Evolutionary conservation across 2,888 invertebrate genomes (phyloP).

Genomic region (Meganola albula): DNA sequence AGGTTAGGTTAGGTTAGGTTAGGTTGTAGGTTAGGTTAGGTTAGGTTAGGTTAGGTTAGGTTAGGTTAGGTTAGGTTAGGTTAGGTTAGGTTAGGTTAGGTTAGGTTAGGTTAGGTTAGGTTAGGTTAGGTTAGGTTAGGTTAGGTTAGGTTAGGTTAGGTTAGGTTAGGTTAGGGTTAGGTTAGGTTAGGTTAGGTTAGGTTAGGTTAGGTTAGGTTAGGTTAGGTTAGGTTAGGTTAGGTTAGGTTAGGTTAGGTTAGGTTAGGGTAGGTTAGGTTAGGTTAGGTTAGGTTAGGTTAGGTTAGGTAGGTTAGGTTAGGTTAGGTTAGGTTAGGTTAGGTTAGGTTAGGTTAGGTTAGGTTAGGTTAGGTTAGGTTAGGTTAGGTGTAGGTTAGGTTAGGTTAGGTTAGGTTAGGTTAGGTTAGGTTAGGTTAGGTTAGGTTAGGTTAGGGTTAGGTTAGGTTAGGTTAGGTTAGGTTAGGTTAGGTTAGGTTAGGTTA

Average conservation of each 20-base stretch:
- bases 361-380: constrained; percentile 3
- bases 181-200: constrained; percentile 17
- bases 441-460: constrained; percentile 20
- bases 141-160: constrained; percentile 22
- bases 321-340: too few species aligned
- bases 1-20: neutral
- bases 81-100: constrained; percentile 19
- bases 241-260: constrained; percentile 10
- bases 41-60: constrained; percentile 23
- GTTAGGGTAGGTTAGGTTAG: too few species aligned
- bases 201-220: constrained; percentile 23
- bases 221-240: constrained; percentile 24
- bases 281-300: constrained; percentile 2
- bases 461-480: constrained; percentile 18
- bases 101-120: constrained; percentile 21
- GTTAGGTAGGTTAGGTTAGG: constrained; percentile 5
- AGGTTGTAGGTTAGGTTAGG: constrained; percentile 17
- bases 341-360: constrained; percentile 3
- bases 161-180: too few species aligned
- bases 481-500: constrained; percentile 18
- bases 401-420: constrained; percentile 14
- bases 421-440: constrained; percentile 18
- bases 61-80: constrained; percentile 17
- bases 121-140: constrained; percentile 24
- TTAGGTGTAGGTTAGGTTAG: too few species aligned